Evolutionary conservation across 2,888 invertebrate species (phyloP).

Genomic region (Crossocerus cetratus): DNA sequence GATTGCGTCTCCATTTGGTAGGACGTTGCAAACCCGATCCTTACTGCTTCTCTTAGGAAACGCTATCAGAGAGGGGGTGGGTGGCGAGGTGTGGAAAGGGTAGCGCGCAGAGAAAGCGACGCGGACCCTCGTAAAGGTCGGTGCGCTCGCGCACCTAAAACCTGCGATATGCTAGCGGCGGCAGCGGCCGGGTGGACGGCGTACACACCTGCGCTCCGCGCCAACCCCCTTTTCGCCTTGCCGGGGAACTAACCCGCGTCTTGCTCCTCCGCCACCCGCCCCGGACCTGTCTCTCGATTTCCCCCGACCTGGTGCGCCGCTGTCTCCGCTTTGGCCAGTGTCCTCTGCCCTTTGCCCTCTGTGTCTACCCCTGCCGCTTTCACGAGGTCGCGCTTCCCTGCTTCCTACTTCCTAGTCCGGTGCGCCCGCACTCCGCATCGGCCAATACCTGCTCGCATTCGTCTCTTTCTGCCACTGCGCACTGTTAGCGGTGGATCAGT

Average conservation of each 20-base stretch:
- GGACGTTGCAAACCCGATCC: too few relatives aligned
- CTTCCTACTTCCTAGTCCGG: not conserved
- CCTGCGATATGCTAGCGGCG: conserved; percentile 53
- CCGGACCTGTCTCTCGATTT: too few relatives aligned
- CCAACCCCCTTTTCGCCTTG: too few relatives aligned
- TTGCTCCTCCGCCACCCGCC: too few relatives aligned
- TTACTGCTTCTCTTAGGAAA: not conserved
- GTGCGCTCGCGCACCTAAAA: conserved; percentile 50
- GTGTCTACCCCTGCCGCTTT: not conserved
- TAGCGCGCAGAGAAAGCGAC: not conserved
- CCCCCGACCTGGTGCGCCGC: not conserved
- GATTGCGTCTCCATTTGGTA: too few relatives aligned
- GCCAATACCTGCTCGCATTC: too few relatives aligned
- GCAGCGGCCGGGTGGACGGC: conserved; percentile 68
- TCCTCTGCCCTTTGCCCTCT: not conserved
- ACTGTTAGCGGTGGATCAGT: too few relatives aligned
- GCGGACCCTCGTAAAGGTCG: conserved; percentile 1
- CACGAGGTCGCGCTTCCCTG: not conserved
- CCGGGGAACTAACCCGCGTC: too few relatives aligned
- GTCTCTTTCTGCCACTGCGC: too few relatives aligned
- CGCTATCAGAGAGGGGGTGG: not conserved
- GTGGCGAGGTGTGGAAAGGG: too few relatives aligned
- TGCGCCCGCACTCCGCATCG: not conserved
- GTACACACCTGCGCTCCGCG: conserved; percentile 70
- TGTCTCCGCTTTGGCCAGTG: not conserved